Percentiles rank a stretch among this genome's conserved stretches.
Evolutionary conservation across 2,113 vertebrate genomes (phyloP).

Genomic region (Podarcis muralis): DNA sequence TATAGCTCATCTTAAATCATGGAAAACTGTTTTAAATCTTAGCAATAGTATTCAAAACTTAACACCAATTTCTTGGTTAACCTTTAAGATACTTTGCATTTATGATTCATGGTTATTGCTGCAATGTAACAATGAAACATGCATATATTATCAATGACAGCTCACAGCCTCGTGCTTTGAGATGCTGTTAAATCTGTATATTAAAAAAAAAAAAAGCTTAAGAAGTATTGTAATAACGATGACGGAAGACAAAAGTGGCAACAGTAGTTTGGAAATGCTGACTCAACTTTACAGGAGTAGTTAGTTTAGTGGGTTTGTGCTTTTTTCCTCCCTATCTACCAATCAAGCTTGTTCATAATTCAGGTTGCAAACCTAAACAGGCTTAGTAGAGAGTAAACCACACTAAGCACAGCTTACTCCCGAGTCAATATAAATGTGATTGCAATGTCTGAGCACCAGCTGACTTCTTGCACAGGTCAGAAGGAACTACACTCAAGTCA

Average conservation of each 20-base stretch:
- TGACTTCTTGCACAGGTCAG: background rate
- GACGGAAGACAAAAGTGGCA: background rate
- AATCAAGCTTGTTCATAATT: background rate
- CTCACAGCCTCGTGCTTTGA: background rate
- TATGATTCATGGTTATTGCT: background rate
- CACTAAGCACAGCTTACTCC: background rate
- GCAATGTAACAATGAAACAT: background rate
- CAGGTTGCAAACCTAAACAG: too few species aligned
- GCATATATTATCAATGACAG: background rate
- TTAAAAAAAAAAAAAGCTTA: background rate
- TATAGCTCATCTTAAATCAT: background rate
- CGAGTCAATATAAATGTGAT: background rate
- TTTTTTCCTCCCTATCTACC: background rate
- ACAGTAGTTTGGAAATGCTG: background rate
- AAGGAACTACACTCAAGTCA: background rate
- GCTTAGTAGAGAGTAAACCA: background rate
- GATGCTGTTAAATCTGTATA: background rate
- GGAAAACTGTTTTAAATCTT: background rate
- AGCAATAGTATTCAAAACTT: background rate
- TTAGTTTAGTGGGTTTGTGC: background rate
- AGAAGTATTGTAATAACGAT: background rate
- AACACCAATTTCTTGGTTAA: background rate
- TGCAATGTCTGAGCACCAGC: background rate
- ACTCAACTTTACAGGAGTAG: too few species aligned
- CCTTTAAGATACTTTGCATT: background rate